A percentile compares a stretch with the other conserved stretches of the same genome.
Evolutionary conservation across 2,797 vertebrate genomes (phyloP).

Genomic region (Pseudotriccus pelzelni): DNA sequence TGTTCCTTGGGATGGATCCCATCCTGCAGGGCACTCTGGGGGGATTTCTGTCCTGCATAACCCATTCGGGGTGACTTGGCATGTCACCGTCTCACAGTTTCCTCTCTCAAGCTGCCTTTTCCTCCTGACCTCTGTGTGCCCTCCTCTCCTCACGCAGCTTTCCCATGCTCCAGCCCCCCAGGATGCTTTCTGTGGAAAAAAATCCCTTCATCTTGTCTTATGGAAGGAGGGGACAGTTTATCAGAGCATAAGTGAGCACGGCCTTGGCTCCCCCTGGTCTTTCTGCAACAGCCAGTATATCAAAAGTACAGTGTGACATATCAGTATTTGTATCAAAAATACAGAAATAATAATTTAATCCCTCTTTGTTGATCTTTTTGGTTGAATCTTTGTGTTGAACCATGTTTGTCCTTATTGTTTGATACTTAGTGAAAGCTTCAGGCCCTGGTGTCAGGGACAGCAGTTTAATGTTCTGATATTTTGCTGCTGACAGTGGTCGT

Average conservation of each 20-base stretch:
- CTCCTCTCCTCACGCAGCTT: neutral
- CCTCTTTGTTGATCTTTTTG: neutral
- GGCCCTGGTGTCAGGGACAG: neutral
- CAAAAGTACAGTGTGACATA: neutral
- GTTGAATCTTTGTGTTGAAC: neutral
- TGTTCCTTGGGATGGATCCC: neutral
- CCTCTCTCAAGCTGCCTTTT: neutral
- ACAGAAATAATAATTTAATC: neutral
- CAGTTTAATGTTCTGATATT: neutral
- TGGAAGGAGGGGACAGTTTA: neutral
- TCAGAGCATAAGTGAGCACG: accelerated
- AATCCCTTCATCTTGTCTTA: accelerated
- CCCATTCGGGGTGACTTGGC: neutral
- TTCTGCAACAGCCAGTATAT: neutral
- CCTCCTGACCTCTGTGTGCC: neutral
- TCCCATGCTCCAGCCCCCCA: neutral
- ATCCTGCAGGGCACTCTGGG: neutral
- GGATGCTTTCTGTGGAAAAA: neutral
- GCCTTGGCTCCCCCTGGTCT: neutral
- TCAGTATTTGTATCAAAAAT: neutral
- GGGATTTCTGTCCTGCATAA: accelerated
- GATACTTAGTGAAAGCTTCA: neutral
- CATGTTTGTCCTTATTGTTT: neutral
- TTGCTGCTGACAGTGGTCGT: neutral
- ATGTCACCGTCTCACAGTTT: accelerated